phyloP scores from a whole-genome alignment of 2,797 vertebrate genomes.

The Poliocrania exsul region DNA sequence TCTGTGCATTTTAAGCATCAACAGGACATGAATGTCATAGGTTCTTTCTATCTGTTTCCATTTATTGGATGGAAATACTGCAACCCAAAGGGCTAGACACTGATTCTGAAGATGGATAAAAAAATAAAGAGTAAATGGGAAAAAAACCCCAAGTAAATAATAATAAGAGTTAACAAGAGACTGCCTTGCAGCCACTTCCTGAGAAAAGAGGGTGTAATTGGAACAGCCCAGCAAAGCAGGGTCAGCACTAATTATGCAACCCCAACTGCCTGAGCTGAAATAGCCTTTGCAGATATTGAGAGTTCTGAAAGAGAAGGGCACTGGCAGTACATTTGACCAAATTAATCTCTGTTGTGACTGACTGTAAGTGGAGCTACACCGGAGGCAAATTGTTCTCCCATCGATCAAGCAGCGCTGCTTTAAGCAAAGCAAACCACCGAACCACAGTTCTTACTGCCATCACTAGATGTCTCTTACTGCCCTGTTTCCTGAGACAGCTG shows the following conservation, averaged over 20 bases:
- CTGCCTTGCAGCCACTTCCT: neutral
- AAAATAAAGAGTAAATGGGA: neutral
- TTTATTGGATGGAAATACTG: neutral
- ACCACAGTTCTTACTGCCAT: constrained; percentile 28
- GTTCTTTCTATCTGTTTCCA: neutral
- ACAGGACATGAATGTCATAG: neutral
- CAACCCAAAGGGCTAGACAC: neutral
- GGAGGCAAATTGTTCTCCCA: neutral
- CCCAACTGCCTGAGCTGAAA: neutral
- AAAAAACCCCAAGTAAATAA: neutral
- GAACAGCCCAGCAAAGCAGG: neutral
- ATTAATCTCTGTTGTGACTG: neutral
- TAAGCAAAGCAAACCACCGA: neutral
- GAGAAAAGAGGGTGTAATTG: neutral
- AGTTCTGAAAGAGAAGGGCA: neutral
- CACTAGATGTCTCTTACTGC: constrained; percentile 55
- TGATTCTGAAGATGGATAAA: neutral
- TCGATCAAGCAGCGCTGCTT: neutral
- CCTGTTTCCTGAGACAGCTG: neutral
- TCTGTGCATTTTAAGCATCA: neutral
- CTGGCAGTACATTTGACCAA: neutral
- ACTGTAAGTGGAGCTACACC: constrained; percentile 7
- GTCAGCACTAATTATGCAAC: neutral
- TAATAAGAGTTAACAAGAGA: neutral
- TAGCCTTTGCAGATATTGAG: neutral